Base-by-base conservation (phyloP, 2,113 vertebrate genomes). In the Pelecanoides urinatrix region DNA sequence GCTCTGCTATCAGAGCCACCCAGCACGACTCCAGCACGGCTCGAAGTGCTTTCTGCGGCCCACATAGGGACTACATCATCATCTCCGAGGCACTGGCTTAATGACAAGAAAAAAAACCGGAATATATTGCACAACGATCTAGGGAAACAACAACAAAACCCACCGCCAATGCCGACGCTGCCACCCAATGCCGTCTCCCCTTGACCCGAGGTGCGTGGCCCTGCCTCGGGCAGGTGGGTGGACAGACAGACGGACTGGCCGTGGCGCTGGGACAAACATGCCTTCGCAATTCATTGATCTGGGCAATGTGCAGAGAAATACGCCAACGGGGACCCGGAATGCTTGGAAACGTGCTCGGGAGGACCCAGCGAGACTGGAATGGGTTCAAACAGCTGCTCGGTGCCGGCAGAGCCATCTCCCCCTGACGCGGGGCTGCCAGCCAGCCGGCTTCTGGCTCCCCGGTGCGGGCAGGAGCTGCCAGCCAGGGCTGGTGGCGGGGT, bases 21-120 rank as follows among this genome's bases (percentile, higher is more conserved):
- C 99, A 99, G 99, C 99, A 98, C 99, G 99, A 99, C 98, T 98
- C 98, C 99, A 98, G 97, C 98, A 98, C 98, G 98, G 98, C 98
- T 99, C 98, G 98, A 99, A 99, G 99, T 99, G 99, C 98, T 99
- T 97, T 98, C 98, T 98, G 98, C 98, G 98, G 98, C 99, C 99
- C 98, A 98, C 99, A 99, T 99, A 99, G 98, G 97, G 97, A 98
- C 98, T 98, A 98, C 98, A 98, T 98, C 98, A 99, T 99, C 98
- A 99, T 99, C 99, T 98, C 98, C 97, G 98, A 98, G 98, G 98
- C 98, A 98, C 98, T 97, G 97, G 98, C 98, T 99, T 99, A 99
- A 99, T 99, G 99, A 99, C 98, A 98, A 99, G 98, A 98, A 97
- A 98, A 97, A 97, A 98, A 98, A 98, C 91, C 95, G 73, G 98